These are phyloP conservation scores for Triops cancriformis DNA, from an alignment of 1,140 invertebrate species.

Conservation along the genomic window DNA sequence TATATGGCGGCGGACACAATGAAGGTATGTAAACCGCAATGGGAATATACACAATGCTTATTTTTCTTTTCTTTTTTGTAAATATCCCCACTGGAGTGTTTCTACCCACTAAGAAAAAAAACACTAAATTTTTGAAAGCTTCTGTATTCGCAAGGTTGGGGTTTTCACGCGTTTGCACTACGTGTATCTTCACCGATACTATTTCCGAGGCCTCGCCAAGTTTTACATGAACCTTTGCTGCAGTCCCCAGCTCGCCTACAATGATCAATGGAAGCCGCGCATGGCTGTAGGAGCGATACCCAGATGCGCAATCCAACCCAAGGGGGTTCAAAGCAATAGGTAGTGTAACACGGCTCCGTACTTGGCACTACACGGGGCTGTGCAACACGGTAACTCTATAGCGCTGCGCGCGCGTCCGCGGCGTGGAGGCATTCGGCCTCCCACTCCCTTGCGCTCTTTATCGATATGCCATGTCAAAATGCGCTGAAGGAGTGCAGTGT, in stretches of 20 bases:
- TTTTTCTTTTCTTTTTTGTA: too few species aligned
- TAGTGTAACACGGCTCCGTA: too few species aligned
- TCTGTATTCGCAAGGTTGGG: background rate
- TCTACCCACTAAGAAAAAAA: too few species aligned
- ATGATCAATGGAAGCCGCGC: constrained; percentile 12
- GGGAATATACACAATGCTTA: too few species aligned
- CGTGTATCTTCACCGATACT: background rate
- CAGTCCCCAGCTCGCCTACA: background rate
- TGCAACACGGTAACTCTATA: too few species aligned
- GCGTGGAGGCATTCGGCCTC: too few species aligned
- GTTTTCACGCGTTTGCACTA: background rate
- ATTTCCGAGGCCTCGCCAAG: background rate
- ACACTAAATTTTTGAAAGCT: background rate
- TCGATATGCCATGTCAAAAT: constrained; percentile 7
- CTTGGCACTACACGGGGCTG: too few species aligned
- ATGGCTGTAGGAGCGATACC: background rate
- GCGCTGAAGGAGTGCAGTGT: too few species aligned
- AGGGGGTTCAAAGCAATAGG: too few species aligned
- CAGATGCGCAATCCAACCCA: background rate
- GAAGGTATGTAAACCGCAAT: too few species aligned
- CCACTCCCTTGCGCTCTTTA: background rate
- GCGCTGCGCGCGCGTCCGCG: too few species aligned
- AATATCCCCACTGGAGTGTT: too few species aligned
- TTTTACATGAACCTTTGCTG: background rate
- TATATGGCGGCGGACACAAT: background rate